Evolutionary conservation across 2,888 invertebrate genomes (phyloP), one percentile per base, ranked within the genome.

Genomic region (Asteroscopus sphinx): DNA sequence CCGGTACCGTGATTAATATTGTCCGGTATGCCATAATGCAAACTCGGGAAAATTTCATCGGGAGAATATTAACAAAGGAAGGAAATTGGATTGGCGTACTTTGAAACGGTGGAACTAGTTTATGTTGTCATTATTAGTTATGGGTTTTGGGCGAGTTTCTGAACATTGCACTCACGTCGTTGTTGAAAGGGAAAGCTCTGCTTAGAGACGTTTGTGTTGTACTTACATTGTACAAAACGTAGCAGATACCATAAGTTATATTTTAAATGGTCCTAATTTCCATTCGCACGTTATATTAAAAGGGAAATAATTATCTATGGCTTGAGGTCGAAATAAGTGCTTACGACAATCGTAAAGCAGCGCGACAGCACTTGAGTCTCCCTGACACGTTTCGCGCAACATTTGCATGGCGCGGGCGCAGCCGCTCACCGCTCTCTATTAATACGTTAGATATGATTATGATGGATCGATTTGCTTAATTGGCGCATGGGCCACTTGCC

Each of bases 381-480:
- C 85, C 77, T 86, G 87, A 87, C 87, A 86, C 82, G 79, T 83
- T 85, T 85, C 72, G 63, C 62, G 54, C 46, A 56, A 45, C 65
- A 82, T 83, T 83, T 81, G 82, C 83, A 82, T 82, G 79, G 71
- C 71, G 70, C 72, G 49, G 62, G 65, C 76, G 71, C 76, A 68
- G 69, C 81, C 82, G 77, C 77, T 85, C 85, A 81, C 84, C 69
- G 58, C 66, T 68, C 67, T 66, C 69, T 67, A 73, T 79, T 74
- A 75, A 75, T 71, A 57, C 71, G 61, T 67, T 79, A 76, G 73
- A 74, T 77, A 82, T 77, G 68, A 82, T 83, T 83, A 81, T 85
- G 86, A 86, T 83, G 75, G 82, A 85, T 86, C 80, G 83, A 81
- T 82, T 77, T 75, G 61, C 74, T 79, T 86, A 84, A 86, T 85